phyloP scores from a whole-genome alignment of 2,113 vertebrate species.

The Dipodomys stephensi region DNA sequence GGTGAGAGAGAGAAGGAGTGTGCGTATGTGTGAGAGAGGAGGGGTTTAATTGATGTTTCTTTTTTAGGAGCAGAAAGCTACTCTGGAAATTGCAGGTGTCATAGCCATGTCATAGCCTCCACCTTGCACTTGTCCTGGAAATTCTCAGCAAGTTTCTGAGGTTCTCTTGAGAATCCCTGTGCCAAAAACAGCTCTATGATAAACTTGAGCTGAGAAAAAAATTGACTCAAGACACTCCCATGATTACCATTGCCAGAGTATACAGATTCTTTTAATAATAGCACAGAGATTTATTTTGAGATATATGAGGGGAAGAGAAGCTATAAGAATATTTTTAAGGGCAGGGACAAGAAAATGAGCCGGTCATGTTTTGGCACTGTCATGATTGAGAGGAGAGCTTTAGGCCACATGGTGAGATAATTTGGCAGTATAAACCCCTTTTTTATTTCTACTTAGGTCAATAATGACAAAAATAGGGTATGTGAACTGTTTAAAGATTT shows the following conservation, averaged over 20 bases:
- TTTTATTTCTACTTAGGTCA: not conserved
- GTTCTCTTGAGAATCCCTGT: slow-evolving; percentile 38
- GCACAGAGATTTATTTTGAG: slow-evolving; percentile 54
- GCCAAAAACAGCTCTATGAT: slow-evolving; percentile 50
- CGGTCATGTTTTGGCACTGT: not conserved
- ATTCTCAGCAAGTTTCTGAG: slow-evolving; percentile 55
- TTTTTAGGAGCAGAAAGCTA: not conserved
- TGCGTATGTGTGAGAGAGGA: too few relatives aligned
- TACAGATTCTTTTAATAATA: slow-evolving; percentile 69
- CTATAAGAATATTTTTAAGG: not conserved
- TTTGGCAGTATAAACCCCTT: not conserved
- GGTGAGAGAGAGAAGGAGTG: too few relatives aligned
- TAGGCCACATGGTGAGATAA: not conserved
- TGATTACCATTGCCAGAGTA: slow-evolving; percentile 56
- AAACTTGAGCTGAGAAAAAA: slow-evolving; percentile 71
- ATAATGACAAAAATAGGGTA: not conserved
- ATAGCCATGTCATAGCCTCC: not conserved
- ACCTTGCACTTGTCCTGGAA: slow-evolving; percentile 56
- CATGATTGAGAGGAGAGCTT: not conserved
- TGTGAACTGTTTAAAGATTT: not conserved
- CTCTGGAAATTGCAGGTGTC: slow-evolving; percentile 39
- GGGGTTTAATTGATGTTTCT: not conserved
- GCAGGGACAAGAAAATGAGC: not conserved
- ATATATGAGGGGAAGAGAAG: not conserved
- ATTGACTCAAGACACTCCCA: slow-evolving; percentile 61